Evolutionary conservation across 1,140 invertebrate species (phyloP).

Genomic region (Cotesia typhae): DNA sequence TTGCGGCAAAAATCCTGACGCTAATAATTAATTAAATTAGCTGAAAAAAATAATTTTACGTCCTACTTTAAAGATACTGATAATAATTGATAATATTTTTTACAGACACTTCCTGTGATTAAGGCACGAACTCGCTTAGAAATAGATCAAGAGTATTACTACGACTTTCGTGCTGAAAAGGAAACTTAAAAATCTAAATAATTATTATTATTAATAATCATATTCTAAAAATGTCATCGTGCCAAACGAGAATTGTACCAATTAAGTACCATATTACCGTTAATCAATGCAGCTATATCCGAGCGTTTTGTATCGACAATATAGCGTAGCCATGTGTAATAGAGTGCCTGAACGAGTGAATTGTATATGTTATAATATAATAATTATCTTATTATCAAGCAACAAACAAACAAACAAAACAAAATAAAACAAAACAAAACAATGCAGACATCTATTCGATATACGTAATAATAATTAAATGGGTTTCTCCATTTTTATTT

Average conservation of each 20-base stretch:
- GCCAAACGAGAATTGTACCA: constrained; percentile 55
- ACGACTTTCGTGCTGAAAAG: constrained; percentile 64
- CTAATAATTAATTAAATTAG: background rate
- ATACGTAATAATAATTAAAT: background rate
- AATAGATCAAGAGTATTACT: constrained; percentile 64
- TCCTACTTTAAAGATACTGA: background rate
- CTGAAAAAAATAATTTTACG: too few species aligned
- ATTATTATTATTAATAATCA: background rate
- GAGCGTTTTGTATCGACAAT: constrained; percentile 45
- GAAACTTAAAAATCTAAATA: constrained; percentile 56
- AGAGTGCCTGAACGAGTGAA: constrained; percentile 62
- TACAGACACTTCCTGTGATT: constrained; percentile 60
- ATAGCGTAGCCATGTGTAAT: constrained; percentile 58
- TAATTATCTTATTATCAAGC: constrained; percentile 24
- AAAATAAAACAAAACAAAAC: background rate
- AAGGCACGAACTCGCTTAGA: constrained; percentile 60
- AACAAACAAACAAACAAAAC: background rate
- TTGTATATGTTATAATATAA: constrained; percentile 40
- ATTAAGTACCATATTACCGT: constrained; percentile 41
- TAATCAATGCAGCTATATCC: constrained; percentile 42
- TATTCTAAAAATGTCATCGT: constrained; percentile 36
- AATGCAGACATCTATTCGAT: constrained; percentile 39
- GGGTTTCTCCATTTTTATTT: constrained; percentile 1
- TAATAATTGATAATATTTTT: constrained; percentile 10
- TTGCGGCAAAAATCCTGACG: too few species aligned